Percentiles rank a stretch among this genome's conserved stretches.
Conservation (phyloP, 2,888 invertebrate genomes). For the Pollenia labialis region DNA sequence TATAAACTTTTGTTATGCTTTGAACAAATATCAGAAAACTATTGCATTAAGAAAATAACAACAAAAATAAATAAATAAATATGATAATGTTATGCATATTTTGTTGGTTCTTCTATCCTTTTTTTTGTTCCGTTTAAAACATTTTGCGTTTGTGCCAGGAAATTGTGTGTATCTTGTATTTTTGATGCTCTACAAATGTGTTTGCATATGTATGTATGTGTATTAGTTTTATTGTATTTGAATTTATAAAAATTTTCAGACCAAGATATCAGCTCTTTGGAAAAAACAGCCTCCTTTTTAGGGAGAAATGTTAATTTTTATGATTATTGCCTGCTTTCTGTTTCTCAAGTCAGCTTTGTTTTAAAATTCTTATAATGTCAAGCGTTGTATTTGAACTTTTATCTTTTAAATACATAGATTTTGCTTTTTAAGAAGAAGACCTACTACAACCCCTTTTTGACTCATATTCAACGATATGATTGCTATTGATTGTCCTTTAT, state of each 20-base stretch:
- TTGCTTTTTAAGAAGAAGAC: neutral
- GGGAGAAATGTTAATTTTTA: neutral
- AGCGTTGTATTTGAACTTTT: neutral
- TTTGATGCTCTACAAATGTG: too few relatives aligned
- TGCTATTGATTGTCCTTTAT: neutral
- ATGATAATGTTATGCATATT: conserved; percentile 25
- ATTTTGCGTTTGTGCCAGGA: too few relatives aligned
- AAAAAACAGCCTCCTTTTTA: conserved; percentile 9
- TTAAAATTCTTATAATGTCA: neutral
- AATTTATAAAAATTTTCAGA: conserved; percentile 13
- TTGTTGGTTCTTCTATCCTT: neutral
- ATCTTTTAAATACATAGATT: neutral
- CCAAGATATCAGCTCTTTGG: conserved; percentile 2
- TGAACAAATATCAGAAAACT: too few relatives aligned
- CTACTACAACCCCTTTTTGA: neutral
- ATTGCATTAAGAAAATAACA: too few relatives aligned
- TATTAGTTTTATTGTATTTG: conserved; percentile 11
- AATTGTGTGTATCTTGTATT: too few relatives aligned
- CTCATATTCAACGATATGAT: too few relatives aligned
- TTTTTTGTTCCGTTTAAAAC: too few relatives aligned
- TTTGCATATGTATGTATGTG: too few relatives aligned
- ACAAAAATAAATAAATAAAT: neutral
- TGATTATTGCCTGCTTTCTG: neutral
- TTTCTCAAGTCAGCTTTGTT: neutral
- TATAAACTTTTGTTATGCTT: neutral